Evolutionary conservation across 2,888 invertebrate genomes (phyloP).

Genomic region (Endotricha flammealis): DNA sequence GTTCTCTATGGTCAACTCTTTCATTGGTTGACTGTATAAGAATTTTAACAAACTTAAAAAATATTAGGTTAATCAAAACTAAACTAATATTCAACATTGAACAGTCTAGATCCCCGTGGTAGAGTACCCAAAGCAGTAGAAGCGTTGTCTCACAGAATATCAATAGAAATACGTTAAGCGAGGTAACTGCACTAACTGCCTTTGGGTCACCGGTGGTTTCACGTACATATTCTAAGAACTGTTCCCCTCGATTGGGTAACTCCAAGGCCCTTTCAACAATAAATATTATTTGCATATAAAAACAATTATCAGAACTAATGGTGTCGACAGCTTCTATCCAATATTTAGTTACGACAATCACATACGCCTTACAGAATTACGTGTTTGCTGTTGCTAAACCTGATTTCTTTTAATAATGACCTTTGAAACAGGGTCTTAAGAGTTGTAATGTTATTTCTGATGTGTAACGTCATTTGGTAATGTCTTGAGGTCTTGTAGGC

Average conservation of each 20-base stretch:
- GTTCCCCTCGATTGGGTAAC: not conserved
- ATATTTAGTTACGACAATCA: constrained; percentile 15
- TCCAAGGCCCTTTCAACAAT: constrained; percentile 10
- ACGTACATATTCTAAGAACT: too few species aligned
- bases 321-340: constrained; percentile 15
- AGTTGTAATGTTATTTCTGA: constrained; percentile 1
- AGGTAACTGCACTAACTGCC: too few species aligned
- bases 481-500: constrained; percentile 16
- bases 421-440: constrained; percentile 8
- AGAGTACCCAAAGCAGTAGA: too few species aligned
- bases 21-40: too few species aligned
- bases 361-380: constrained; percentile 9
- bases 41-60: too few species aligned
- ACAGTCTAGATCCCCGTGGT: too few species aligned
- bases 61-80: too few species aligned
- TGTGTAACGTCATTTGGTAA: constrained; percentile 6
- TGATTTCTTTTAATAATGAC: constrained; percentile 4
- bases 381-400: constrained; percentile 3
- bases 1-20: too few species aligned
- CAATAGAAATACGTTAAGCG: too few species aligned
- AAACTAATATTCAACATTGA: too few species aligned
- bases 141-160: too few species aligned
- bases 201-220: too few species aligned
- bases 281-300: constrained; percentile 12
- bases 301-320: constrained; percentile 13